phyloP scores from a whole-genome alignment of 2,797 vertebrate genomes.

The Propithecus perrieri region DNA sequence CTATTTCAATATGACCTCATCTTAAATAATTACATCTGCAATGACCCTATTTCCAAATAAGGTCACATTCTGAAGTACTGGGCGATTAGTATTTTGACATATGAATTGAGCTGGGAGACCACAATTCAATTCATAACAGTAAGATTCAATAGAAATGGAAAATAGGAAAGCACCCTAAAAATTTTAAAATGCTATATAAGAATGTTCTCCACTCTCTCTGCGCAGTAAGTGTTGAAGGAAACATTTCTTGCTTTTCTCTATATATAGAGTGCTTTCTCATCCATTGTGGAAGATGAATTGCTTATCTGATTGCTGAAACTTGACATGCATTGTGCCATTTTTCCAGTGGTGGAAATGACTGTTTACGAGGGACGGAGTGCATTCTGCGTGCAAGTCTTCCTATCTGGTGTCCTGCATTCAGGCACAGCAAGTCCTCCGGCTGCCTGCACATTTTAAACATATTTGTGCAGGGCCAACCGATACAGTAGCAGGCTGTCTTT shows the following conservation, averaged over 20 bases:
- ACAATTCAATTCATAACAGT: background rate
- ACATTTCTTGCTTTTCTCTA: background rate
- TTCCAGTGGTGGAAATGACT: background rate
- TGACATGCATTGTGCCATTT: background rate
- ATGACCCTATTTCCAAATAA: background rate
- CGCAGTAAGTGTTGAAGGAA: background rate
- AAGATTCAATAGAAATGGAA: background rate
- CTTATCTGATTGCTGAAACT: background rate
- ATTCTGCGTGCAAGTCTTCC: background rate
- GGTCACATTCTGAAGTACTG: background rate
- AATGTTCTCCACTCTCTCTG: background rate
- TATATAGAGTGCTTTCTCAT: background rate
- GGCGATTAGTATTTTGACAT: background rate
- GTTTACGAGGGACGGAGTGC: background rate
- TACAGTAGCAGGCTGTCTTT: background rate
- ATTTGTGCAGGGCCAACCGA: background rate
- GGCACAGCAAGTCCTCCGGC: background rate
- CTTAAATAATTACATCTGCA: background rate
- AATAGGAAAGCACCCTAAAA: background rate
- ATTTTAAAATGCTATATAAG: background rate
- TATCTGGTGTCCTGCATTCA: background rate
- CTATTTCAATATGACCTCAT: background rate
- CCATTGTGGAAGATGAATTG: background rate
- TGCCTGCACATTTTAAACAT: background rate
- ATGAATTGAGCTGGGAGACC: background rate